phyloP scores from a whole-genome alignment of 2,888 invertebrate species.

The Hypomecis punctinalis region DNA sequence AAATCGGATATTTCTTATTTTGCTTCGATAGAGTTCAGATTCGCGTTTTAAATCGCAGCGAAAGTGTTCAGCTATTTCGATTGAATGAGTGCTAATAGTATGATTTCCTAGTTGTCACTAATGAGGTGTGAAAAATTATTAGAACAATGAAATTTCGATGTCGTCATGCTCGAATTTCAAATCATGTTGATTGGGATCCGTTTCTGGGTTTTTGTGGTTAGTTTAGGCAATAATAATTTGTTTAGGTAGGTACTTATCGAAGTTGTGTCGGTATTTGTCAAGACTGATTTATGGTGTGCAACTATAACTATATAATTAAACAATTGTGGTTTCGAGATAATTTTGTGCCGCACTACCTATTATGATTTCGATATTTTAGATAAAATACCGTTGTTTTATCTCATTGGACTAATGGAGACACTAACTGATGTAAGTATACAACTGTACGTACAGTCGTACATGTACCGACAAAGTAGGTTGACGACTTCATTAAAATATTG shows the following conservation, averaged over 20 bases:
- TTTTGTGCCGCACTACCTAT: too few relatives aligned
- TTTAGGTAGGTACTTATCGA: slow-evolving; percentile 1
- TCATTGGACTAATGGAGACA: too few relatives aligned
- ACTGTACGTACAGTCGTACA: too few relatives aligned
- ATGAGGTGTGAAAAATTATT: slow-evolving; percentile 42
- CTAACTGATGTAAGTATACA: too few relatives aligned
- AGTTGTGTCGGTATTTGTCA: slow-evolving; percentile 4
- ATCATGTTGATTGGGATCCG: not conserved
- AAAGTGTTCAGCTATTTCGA: slow-evolving; percentile 36
- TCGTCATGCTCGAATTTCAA: slow-evolving; percentile 23
- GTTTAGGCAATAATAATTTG: slow-evolving; percentile 10
- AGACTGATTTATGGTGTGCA: not conserved
- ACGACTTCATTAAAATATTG: too few relatives aligned
- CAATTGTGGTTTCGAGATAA: too few relatives aligned
- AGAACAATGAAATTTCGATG: slow-evolving; percentile 30
- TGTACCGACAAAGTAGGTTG: too few relatives aligned
- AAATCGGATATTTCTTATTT: slow-evolving; percentile 8
- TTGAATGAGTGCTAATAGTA: slow-evolving; percentile 38
- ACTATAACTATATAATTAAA: not conserved
- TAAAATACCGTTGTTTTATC: too few relatives aligned
- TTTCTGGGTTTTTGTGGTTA: slow-evolving; percentile 20
- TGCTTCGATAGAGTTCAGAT: slow-evolving; percentile 18
- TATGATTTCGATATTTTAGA: too few relatives aligned
- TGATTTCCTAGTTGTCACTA: slow-evolving; percentile 35
- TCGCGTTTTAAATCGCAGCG: slow-evolving; percentile 19